Base-by-base conservation (phyloP, 2,888 invertebrate genomes). In the Vandiemenella viatica region DNA sequence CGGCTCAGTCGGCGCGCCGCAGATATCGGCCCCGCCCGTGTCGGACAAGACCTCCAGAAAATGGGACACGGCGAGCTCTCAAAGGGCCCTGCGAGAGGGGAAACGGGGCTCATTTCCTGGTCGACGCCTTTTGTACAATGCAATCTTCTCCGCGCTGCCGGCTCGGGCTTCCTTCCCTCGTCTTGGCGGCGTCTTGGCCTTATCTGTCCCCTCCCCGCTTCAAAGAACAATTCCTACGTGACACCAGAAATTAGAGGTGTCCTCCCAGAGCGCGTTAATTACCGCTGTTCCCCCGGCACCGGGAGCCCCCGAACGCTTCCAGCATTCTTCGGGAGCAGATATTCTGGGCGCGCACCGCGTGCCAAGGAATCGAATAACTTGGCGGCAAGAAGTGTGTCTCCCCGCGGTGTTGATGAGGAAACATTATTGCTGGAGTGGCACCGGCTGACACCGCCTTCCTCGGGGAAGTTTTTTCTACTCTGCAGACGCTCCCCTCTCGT, bases 211-310 rank as follows among this genome's bases (percentile, higher is more conserved):
- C n/a, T n/a, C n/a, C n/a, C n/a, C n/a, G n/a, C n/a, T n/a, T n/a
- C n/a, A n/a, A 50, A 50, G 50, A 48, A 50, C 50, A 50, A 48
- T 50, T 50, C 50, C 49, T 53, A 44, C 44, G 49, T 53, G 53
- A 46, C 50, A 46, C 40, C 45, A 43, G 50, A 50, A 53, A 50
- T 50, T 53, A 53, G 53, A 53, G 53, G 53, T 53, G 53, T 50
- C 48, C 47, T 43, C 45, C 45, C 20, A 19, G 42, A 13, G 42
- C 42, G n/a, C 32, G 32, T 32, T 32, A 32, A 32, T 32, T 32
- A 32, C n/a, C 32, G 32, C 32, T 13, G 32, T n/a, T 32, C 32
- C 32, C 32, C 32, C 32, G 32, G 32, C 4, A 10, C 32, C 32
- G 32, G 32, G n/a, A n/a, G n/a, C n/a, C n/a, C 4, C 32, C 32